Evolutionary conservation across 2,797 vertebrate species (phyloP), one percentile per base, ranked within the genome.

Genomic region (Arnoldichthys spilopterus): DNA sequence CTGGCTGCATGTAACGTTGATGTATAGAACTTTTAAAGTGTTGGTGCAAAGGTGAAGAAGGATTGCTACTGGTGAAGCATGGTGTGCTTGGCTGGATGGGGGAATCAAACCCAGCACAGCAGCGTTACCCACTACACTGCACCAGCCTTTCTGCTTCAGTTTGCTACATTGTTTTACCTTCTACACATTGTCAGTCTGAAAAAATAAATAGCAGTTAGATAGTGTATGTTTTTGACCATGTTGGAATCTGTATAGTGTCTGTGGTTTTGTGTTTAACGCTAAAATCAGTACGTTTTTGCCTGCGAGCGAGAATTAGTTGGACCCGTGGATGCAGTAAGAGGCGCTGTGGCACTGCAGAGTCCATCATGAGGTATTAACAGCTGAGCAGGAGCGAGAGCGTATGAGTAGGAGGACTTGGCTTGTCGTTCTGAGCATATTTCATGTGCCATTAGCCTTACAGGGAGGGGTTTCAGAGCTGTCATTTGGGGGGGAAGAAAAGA

Each of bases 381-480:
- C 82, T 32, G 74, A 91, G 83, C 94, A 92, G 94, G 88, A 84
- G 94, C 92, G 94, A 66, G 89, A 16, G 73, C 90, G 82, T 94
- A 92, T 94, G 88, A 62, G 77, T 80, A 7, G 72, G 74, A 80
- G 78, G 71, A 12, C 73, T 76, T 64, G 7, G 43, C 30, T 62
- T 47, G 26, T 45, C 58, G 32, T 34, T 77, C 64, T 32, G 16
- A 70, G 22, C 71, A 63, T 74, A 80, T 82, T 82, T 82, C 71
- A 85, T 78, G 78, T 81, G 37, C 75, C 62, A 68, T 75, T 67
- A 78, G 63, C 47, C 34, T 58, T 77, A 47, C 45, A 34, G 82
- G 70, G 58, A 58, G 61, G 9, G 45, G 51, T 67, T 78, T n/a
- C 5, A 6, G 30, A 71, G n/a, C 68, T 32, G 26, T 16, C 26